phyloP scores from a whole-genome alignment of 35 echinoderm and acorn worm genomes.

The Lytechinus pictus region DNA sequence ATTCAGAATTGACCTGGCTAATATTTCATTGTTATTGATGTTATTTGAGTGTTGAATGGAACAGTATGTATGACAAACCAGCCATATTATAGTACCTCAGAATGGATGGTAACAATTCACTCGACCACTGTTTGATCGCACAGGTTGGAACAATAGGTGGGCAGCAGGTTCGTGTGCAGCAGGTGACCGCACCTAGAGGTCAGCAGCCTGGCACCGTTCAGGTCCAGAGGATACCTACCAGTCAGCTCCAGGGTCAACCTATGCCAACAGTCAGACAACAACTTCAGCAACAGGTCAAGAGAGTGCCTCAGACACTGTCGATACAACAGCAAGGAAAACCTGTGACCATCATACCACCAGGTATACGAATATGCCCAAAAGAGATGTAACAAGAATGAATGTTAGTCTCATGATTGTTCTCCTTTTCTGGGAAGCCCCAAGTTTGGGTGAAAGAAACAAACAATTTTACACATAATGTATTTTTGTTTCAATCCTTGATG shows the following conservation, averaged over 20 bases:
- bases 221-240: constrained; percentile 69
- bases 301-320: constrained; percentile 64
- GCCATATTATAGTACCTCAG: too few relatives aligned
- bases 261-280: constrained; percentile 86
- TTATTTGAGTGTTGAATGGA: too few relatives aligned
- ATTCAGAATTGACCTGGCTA: too few relatives aligned
- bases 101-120: too few relatives aligned
- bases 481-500: too few relatives aligned
- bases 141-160: constrained; percentile 7
- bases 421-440: too few relatives aligned
- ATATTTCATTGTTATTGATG: too few relatives aligned
- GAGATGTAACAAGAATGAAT: too few relatives aligned
- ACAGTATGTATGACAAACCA: too few relatives aligned
- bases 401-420: too few relatives aligned
- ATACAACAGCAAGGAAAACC: constrained; percentile 90
- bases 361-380: constrained; percentile 17
- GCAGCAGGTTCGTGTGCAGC: constrained; percentile 67
- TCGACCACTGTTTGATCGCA: neutral
- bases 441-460: too few relatives aligned
- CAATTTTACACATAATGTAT: too few relatives aligned
- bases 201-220: constrained; percentile 54
- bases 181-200: constrained; percentile 48
- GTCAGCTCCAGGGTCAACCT: constrained; percentile 66
- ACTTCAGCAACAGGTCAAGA: constrained; percentile 73
- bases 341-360: constrained; percentile 90